Conservation (phyloP, 2,113 vertebrate species). For the Myotis yumanensis region DNA sequence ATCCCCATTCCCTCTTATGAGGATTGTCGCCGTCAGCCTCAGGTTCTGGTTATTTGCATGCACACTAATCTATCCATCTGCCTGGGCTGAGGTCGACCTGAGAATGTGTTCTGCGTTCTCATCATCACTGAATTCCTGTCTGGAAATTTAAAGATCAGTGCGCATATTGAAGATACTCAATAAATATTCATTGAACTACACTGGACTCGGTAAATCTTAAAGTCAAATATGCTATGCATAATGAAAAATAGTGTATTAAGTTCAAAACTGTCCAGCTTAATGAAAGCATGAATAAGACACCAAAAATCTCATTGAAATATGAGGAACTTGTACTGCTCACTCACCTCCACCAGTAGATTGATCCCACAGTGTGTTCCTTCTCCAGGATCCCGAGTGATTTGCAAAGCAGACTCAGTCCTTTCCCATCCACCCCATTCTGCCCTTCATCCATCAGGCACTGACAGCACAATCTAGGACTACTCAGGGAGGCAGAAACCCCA, state of each 20-base stretch:
- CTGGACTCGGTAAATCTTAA: background rate
- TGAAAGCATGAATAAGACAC: background rate
- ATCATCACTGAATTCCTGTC: background rate
- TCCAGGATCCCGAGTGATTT: slow-evolving; percentile 62
- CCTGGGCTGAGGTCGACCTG: background rate
- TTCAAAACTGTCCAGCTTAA: background rate
- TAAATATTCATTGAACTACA: background rate
- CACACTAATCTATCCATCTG: background rate
- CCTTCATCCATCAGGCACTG: slow-evolving; percentile 61
- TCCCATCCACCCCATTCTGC: slow-evolving; percentile 9
- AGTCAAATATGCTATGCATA: background rate
- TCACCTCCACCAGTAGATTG: slow-evolving; percentile 54
- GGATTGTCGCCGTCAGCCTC: rapidly evolving
- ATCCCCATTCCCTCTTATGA: background rate
- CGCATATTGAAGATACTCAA: background rate
- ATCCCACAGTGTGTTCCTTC: slow-evolving; percentile 26
- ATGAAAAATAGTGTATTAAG: background rate
- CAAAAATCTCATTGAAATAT: slow-evolving; percentile 55
- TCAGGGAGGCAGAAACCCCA: slow-evolving; percentile 68
- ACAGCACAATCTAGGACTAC: slow-evolving; percentile 55
- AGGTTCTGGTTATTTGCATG: background rate
- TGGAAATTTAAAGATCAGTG: background rate
- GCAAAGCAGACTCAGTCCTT: slow-evolving; percentile 37
- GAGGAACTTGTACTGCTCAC: background rate
- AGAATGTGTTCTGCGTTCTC: background rate